Conservation (phyloP, 2,113 vertebrate species). For the Boleophthalmus pectinirostris region DNA sequence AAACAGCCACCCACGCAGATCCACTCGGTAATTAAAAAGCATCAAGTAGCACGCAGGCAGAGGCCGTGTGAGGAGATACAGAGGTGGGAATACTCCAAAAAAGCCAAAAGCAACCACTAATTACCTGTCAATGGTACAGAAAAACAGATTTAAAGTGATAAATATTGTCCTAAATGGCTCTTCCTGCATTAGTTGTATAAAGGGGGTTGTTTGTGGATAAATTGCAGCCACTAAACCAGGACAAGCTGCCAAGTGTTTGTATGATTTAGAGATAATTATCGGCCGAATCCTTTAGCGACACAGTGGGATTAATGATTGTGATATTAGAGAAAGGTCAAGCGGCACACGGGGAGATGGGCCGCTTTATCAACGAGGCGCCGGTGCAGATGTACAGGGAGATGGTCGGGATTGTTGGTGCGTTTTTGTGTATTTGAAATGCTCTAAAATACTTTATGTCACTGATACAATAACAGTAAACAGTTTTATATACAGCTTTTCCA, state of each 20-base stretch:
- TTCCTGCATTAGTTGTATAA: constrained; percentile 35
- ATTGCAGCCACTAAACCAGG: constrained; percentile 43
- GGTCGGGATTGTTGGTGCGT: too few species aligned
- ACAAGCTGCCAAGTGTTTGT: constrained; percentile 54
- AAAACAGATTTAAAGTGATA: constrained; percentile 46
- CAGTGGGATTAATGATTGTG: constrained; percentile 18
- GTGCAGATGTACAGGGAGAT: neutral
- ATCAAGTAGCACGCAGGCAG: constrained; percentile 39
- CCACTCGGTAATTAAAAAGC: constrained; percentile 47
- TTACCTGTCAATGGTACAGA: constrained; percentile 62
- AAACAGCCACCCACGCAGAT: constrained; percentile 28
- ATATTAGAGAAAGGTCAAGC: constrained; percentile 32
- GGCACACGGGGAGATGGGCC: neutral
- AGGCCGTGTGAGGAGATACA: constrained; percentile 34
- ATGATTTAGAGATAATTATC: constrained; percentile 53
- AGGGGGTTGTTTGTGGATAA: constrained; percentile 51
- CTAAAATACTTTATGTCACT: too few species aligned
- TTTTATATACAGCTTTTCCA: too few species aligned
- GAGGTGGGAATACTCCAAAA: constrained; percentile 37
- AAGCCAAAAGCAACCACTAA: constrained; percentile 60
- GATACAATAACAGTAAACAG: too few species aligned
- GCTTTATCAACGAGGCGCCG: neutral
- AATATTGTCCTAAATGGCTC: constrained; percentile 62
- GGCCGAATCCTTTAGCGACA: constrained; percentile 28
- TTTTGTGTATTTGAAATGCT: too few species aligned